phyloP scores from a whole-genome alignment of 2,113 vertebrate species.

The Hippopotamus amphibius region DNA sequence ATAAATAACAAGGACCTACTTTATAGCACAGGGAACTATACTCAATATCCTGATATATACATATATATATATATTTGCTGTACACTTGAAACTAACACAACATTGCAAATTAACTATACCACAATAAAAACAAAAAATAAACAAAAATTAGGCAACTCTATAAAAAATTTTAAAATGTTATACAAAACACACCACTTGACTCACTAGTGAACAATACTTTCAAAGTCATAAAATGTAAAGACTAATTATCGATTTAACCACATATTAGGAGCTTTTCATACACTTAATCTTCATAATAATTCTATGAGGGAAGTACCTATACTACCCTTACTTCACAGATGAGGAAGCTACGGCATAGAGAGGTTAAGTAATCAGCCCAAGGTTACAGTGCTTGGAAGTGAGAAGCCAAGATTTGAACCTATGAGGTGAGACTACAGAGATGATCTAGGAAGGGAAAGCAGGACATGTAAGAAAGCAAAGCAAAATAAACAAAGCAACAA shows the following conservation, averaged over 20 bases:
- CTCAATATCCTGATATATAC: neutral
- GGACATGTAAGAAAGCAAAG: neutral
- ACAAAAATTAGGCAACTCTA: conserved; percentile 19
- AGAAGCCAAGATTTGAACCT: neutral
- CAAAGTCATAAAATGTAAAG: neutral
- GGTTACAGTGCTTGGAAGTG: neutral
- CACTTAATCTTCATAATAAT: neutral
- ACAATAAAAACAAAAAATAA: neutral
- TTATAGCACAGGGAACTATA: neutral
- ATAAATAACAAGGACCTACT: neutral
- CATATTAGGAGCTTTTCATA: neutral
- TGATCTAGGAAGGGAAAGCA: neutral
- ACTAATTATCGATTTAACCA: neutral
- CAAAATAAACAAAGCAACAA: conserved; percentile 30
- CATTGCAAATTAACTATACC: neutral
- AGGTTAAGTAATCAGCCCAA: neutral
- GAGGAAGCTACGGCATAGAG: neutral
- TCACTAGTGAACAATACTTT: neutral
- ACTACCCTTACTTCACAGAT: neutral
- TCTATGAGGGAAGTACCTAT: neutral
- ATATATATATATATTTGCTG: neutral
- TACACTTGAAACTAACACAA: neutral
- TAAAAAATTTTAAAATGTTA: neutral
- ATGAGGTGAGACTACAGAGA: neutral
- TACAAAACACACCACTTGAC: neutral